Percentiles rank a stretch among this genome's conserved stretches.
Conservation (phyloP, 2,113 vertebrate genomes). For the Coracopsis vasa region DNA sequence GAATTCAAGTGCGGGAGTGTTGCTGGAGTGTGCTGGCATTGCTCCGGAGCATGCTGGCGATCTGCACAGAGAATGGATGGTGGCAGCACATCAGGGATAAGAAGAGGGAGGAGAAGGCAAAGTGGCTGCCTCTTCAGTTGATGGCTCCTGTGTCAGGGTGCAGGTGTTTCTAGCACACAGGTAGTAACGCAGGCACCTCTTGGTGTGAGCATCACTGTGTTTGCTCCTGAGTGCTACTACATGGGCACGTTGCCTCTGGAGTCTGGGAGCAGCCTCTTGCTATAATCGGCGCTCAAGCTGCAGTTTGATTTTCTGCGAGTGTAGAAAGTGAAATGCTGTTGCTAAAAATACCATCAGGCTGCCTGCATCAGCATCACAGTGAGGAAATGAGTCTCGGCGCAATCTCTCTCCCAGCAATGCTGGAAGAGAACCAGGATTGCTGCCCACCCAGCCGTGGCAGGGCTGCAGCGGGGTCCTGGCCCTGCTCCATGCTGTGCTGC, state of each 20-base stretch:
- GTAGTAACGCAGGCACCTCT: background rate
- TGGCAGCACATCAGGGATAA: background rate
- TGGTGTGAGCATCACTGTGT: background rate
- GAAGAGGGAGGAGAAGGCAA: background rate
- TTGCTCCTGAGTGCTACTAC: background rate
- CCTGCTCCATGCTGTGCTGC: background rate
- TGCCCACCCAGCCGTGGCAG: background rate
- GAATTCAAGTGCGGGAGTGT: rapidly evolving
- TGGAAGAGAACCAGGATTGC: background rate
- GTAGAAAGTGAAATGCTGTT: constrained; percentile 35
- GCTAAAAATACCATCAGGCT: constrained; percentile 65
- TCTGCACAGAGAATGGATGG: background rate
- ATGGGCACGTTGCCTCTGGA: background rate
- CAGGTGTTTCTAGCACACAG: background rate
- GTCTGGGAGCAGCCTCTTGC: background rate
- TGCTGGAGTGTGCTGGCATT: background rate
- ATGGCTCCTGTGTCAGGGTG: background rate
- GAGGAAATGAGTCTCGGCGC: constrained; percentile 48
- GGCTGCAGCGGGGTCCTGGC: background rate
- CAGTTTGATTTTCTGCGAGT: constrained; percentile 6
- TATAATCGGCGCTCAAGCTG: background rate
- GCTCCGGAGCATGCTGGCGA: background rate
- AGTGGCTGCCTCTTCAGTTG: background rate
- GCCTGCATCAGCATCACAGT: constrained; percentile 37
- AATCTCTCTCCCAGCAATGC: constrained; percentile 37